Evolutionary conservation across 2,113 vertebrate genomes (phyloP), one percentile per base, ranked within the genome.

Genomic region (Siniperca knerii): DNA sequence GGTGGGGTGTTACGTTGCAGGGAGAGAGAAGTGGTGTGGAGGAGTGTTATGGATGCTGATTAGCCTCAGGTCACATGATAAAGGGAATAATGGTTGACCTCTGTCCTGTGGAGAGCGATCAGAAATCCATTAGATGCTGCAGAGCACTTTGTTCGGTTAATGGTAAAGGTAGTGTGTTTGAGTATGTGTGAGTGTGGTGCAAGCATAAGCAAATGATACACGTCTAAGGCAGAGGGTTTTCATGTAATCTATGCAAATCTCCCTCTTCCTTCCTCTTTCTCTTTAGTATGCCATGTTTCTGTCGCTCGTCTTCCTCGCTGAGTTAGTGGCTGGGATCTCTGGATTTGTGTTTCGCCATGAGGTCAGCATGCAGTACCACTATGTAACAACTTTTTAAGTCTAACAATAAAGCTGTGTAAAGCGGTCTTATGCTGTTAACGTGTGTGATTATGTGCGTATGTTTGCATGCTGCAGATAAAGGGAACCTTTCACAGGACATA

Each of bases 341-440:
- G 98, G 98, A 83, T 99, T 99, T 95, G 98, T 99, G 88, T 99
- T 99, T 94, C 98, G 98, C 81, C 98, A 99, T 3, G 98, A 99
- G 97, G 98, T 99, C 92, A 94, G 97, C 95, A 48, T 16, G 8
- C 52, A 16, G 1, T 21, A 52, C 20, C 29, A 13, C 15, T 6
- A 18, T 23, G 0, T 16, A 23, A 15, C 52, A 29, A 20, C 67
- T 25, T 58, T 18, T 50, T 1, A 42, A 64, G 9, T 73, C 12
- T 46, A 60, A 37, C 20, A 52, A 2, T 9, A 23, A n/a, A 55
- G 54, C 44, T 42, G 16, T 15, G 25, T 61, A 21, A 61, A 42
- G 48, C 15, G 0, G 23, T 50, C 11, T 42, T 4, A 3, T 6
- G 6, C 40, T 40, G 40, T 16, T 12, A 3, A 62, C 13, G 2